Percentiles rank a stretch among this genome's conserved stretches.
These are phyloP conservation scores for Heterochromis multidens DNA, from an alignment of 2,113 vertebrate species.

Conservation along the genomic window DNA sequence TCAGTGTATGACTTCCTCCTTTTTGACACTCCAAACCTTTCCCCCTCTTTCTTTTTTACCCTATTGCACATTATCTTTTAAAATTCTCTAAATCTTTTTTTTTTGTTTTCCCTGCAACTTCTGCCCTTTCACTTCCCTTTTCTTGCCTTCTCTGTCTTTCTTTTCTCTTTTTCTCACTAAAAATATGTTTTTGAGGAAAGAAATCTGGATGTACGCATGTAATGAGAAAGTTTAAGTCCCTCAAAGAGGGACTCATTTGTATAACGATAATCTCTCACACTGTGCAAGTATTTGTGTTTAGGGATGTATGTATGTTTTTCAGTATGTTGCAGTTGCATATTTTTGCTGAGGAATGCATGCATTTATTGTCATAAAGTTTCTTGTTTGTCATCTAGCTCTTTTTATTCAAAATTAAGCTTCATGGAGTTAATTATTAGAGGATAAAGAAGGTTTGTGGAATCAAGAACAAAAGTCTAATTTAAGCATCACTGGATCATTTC, in stretches of 20 bases:
- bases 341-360: not conserved
- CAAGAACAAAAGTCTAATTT: not conserved
- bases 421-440: not conserved
- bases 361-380: not conserved
- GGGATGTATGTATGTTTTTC: not conserved
- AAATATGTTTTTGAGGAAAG: not conserved
- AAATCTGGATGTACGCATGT: slow-evolving; percentile 5
- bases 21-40: not conserved
- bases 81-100: not conserved
- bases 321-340: not conserved
- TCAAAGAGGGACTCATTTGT: slow-evolving; percentile 23
- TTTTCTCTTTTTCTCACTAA: not conserved
- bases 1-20: not conserved
- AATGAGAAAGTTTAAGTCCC: slow-evolving; percentile 32
- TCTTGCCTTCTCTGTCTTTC: not conserved
- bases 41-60: not conserved
- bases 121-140: rapidly evolving
- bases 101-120: not conserved
- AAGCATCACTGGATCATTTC: not conserved
- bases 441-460: not conserved
- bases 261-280: slow-evolving; percentile 10
- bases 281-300: not conserved
- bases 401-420: not conserved
- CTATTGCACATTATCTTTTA: not conserved
- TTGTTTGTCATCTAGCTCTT: not conserved